Conservation (phyloP, 2,797 vertebrate genomes). For the Nothura maculosa region DNA sequence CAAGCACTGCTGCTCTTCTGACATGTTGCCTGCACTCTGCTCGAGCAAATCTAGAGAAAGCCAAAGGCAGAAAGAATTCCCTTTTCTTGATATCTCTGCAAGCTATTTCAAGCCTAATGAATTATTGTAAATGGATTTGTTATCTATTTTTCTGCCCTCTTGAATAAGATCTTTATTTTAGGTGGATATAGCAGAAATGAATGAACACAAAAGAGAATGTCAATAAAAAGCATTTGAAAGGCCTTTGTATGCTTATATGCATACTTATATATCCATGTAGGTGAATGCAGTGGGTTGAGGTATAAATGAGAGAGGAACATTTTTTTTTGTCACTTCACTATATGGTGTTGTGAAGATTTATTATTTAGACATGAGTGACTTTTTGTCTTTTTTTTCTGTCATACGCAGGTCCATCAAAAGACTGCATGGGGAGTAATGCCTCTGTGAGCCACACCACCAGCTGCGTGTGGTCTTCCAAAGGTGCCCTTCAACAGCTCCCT, state of each 20-base stretch:
- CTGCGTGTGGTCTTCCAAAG: not conserved
- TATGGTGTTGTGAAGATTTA: not conserved
- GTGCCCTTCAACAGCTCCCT: not conserved
- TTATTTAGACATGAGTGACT: not conserved
- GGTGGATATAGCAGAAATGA: not conserved
- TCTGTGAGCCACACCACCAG: not conserved
- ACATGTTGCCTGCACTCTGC: not conserved
- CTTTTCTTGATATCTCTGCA: not conserved
- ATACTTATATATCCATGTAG: not conserved
- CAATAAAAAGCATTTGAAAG: not conserved
- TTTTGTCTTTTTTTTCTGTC: not conserved
- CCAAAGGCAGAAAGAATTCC: not conserved
- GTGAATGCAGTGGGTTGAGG: not conserved
- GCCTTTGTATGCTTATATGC: not conserved
- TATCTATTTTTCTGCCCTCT: not conserved
- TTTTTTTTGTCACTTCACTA: not conserved
- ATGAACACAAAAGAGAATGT: not conserved
- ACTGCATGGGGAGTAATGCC: not conserved
- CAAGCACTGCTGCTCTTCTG: not conserved
- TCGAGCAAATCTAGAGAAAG: not conserved
- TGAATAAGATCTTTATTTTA: not conserved
- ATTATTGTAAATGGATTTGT: not conserved
- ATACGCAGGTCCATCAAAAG: not conserved
- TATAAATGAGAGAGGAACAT: not conserved
- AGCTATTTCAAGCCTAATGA: not conserved